Evolutionary conservation across 92 coral and sea anemone genomes (phyloP).

Genomic region (Isaurus tuberculatus): DNA sequence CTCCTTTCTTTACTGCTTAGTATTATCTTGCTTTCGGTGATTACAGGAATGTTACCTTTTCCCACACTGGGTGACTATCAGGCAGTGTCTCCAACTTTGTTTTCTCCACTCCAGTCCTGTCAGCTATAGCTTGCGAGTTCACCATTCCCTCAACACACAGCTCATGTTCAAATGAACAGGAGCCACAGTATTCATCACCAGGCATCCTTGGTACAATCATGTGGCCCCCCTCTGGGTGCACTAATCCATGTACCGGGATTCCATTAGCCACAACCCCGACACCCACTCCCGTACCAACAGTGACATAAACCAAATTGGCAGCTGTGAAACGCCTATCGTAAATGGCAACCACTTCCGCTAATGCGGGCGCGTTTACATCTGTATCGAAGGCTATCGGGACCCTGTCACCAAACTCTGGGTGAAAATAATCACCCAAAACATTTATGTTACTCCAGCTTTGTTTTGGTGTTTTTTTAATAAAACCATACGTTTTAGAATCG

Average conservation of each 20-base stretch:
- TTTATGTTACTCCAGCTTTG: slow-evolving; percentile 74
- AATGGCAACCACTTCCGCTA: slow-evolving; percentile 69
- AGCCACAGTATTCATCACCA: slow-evolving; percentile 84
- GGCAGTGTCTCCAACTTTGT: slow-evolving; percentile 64
- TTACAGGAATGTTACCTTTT: too few species aligned
- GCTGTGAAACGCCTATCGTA: slow-evolving; percentile 17
- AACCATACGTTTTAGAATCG: slow-evolving; percentile 81
- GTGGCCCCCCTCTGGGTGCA: slow-evolving; percentile 97
- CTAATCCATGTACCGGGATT: slow-evolving; percentile 86
- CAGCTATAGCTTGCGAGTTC: slow-evolving; percentile 86
- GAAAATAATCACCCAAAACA: slow-evolving; percentile 74
- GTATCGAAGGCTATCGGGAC: slow-evolving; percentile 86
- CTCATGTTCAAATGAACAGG: slow-evolving; percentile 77
- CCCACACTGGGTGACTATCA: slow-evolving; percentile 87
- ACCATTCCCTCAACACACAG: slow-evolving; percentile 95
- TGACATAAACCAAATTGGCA: slow-evolving; percentile 80
- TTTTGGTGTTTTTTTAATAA: slow-evolving; percentile 88
- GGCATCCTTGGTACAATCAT: slow-evolving; percentile 79
- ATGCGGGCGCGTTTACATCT: slow-evolving; percentile 91
- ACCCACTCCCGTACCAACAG: slow-evolving; percentile 95
- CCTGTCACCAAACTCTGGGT: slow-evolving; percentile 57
- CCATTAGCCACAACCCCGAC: slow-evolving; percentile 84
- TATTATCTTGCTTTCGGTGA: too few species aligned
- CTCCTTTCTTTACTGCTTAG: too few species aligned
- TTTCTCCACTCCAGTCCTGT: slow-evolving; percentile 70